Evolutionary conservation across 2,888 invertebrate genomes (phyloP).

Genomic region (Ennomos quercinarius): DNA sequence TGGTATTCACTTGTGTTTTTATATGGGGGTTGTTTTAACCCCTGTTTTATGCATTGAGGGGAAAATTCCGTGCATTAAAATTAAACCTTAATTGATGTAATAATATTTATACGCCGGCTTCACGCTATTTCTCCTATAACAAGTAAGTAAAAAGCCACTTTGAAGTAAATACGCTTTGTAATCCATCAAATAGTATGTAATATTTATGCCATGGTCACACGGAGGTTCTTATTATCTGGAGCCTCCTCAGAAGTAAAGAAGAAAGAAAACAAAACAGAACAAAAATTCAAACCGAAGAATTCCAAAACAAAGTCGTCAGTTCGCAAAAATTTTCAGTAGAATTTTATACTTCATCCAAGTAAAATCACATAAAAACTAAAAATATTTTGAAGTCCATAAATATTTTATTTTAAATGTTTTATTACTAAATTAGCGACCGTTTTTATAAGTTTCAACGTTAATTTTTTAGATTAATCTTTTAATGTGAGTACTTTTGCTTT

Average conservation of each 20-base stretch:
- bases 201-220: no score
- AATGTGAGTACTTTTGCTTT: constrained; percentile 23
- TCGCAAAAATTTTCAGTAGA: constrained; percentile 16
- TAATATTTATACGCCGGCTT: no score
- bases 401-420: constrained; percentile 9
- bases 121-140: no score
- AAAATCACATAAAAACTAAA: constrained; percentile 32
- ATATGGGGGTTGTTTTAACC: not conserved
- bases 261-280: not conserved
- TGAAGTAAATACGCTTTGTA: not conserved
- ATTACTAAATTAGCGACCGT: constrained; percentile 16
- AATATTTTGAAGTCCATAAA: constrained; percentile 30
- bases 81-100: no score
- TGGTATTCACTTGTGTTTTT: not conserved
- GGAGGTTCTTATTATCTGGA: not conserved
- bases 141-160: no score
- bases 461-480: constrained; percentile 12
- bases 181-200: constrained; percentile 2
- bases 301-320: constrained; percentile 13
- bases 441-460: constrained; percentile 12
- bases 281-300: constrained; percentile 12
- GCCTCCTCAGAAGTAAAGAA: constrained; percentile 7
- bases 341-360: constrained; percentile 28
- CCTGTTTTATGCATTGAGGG: no score
- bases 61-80: no score